Percentiles rank a stretch among this genome's conserved stretches.
phyloP scores from a whole-genome alignment of 1,140 invertebrate genomes.

The Drosophila simulans region DNA sequence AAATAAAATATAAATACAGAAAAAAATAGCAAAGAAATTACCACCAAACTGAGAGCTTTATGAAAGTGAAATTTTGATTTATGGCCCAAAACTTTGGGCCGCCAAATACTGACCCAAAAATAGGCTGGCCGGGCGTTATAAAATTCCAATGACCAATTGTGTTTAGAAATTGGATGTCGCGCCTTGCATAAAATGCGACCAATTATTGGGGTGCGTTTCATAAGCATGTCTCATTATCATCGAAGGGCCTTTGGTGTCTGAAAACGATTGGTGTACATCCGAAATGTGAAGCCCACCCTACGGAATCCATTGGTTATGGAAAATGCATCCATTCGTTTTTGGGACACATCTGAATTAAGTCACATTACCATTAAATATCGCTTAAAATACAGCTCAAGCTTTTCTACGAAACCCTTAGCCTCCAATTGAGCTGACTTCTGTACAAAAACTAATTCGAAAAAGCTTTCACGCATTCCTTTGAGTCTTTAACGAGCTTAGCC shows the following conservation, averaged over 20 bases:
- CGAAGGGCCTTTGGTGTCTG: constrained; percentile 26
- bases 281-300: constrained; percentile 4
- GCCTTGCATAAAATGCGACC: constrained; percentile 61
- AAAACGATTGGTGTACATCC: not conserved
- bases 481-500: too few relatives aligned
- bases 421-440: not conserved
- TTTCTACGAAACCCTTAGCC: not conserved
- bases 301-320: constrained; percentile 2
- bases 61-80: constrained; percentile 77
- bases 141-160: constrained; percentile 76
- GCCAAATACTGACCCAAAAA: constrained; percentile 60
- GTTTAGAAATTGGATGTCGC: constrained; percentile 74
- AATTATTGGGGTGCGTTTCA: constrained; percentile 63
- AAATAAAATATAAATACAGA: constrained; percentile 71
- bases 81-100: constrained; percentile 35
- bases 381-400: constrained; percentile 6
- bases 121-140: constrained; percentile 22
- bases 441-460: not conserved
- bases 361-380: constrained; percentile 4
- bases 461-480: too few relatives aligned
- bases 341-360: not conserved
- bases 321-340: constrained; percentile 15
- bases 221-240: constrained; percentile 57
- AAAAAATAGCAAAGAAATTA: constrained; percentile 44
- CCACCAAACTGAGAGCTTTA: constrained; percentile 27